A percentile compares a stretch with the other conserved stretches of the same genome.
Evolutionary conservation across 2,113 vertebrate genomes (phyloP).

Genomic region (Nicator chloris): DNA sequence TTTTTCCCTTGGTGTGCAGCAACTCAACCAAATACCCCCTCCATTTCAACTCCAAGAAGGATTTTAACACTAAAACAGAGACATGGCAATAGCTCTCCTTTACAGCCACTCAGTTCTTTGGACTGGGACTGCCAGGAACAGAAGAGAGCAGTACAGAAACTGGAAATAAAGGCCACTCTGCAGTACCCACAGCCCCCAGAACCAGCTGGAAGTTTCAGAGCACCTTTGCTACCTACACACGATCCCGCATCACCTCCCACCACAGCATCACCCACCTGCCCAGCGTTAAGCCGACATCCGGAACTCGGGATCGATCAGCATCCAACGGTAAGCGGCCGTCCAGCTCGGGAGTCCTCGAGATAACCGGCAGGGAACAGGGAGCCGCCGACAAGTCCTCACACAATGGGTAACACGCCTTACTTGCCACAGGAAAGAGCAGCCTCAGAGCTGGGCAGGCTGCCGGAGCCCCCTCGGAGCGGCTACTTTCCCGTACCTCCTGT

Average conservation of each 20-base stretch:
- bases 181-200: not conserved
- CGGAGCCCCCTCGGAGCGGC: not conserved
- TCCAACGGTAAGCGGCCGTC: not conserved
- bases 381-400: not conserved
- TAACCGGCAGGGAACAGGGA: not conserved
- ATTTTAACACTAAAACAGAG: not conserved
- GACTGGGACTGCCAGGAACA: not conserved
- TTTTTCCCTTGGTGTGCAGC: no score
- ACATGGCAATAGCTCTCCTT: accelerated
- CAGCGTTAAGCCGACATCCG: not conserved
- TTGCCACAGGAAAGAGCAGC: not conserved
- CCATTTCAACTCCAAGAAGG: no score
- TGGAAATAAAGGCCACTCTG: not conserved
- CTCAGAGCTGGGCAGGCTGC: not conserved
- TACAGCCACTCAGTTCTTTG: accelerated
- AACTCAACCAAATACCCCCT: accelerated
- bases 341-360: not conserved
- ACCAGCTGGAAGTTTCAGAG: not conserved
- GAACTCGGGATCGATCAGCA: not conserved
- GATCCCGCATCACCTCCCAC: no score
- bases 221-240: not conserved
- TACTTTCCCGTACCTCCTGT: no score
- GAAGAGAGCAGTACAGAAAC: accelerated
- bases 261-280: not conserved
- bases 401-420: accelerated